Conservation (phyloP, 2,113 vertebrate species). For the Stomatorhinus ivindoensis region DNA sequence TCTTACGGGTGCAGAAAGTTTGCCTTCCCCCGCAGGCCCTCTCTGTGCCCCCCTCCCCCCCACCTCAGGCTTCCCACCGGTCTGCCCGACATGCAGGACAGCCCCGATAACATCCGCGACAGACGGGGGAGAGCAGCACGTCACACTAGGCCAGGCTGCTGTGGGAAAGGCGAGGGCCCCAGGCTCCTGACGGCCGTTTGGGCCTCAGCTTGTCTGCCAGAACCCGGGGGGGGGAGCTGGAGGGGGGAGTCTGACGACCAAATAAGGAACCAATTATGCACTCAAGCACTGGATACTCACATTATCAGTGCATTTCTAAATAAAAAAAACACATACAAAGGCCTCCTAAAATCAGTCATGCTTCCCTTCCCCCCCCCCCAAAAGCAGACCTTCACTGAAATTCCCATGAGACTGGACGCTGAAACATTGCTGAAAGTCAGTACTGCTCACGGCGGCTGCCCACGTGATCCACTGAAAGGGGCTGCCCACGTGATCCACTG, state of each 20-base stretch:
- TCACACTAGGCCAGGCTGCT: conserved; percentile 15
- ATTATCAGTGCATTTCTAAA: background rate
- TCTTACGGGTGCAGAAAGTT: conserved; percentile 42
- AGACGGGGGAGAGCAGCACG: conserved; percentile 15
- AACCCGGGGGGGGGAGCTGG: background rate
- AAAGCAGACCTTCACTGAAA: background rate
- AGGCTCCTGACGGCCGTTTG: conserved; percentile 28
- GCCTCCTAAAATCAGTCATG: background rate
- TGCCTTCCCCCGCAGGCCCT: background rate
- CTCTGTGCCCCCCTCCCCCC: conserved; percentile 9
- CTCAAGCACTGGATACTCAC: background rate
- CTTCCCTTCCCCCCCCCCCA: background rate
- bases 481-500: background rate
- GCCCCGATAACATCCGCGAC: conserved; percentile 21
- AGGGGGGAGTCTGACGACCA: background rate
- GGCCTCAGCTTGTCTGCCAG: conserved; percentile 28
- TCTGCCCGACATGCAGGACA: conserved; percentile 23
- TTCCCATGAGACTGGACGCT: background rate
- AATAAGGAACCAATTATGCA: background rate
- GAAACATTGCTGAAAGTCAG: background rate
- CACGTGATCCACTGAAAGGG: background rate
- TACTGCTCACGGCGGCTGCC: background rate
- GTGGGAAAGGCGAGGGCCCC: conserved; percentile 25
- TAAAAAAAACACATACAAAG: background rate
- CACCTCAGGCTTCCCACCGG: conserved; percentile 23